A percentile compares a stretch with the other conserved stretches of the same genome.
Evolutionary conservation across 2,888 invertebrate genomes (phyloP).

Genomic region (Callinectes sapidus): DNA sequence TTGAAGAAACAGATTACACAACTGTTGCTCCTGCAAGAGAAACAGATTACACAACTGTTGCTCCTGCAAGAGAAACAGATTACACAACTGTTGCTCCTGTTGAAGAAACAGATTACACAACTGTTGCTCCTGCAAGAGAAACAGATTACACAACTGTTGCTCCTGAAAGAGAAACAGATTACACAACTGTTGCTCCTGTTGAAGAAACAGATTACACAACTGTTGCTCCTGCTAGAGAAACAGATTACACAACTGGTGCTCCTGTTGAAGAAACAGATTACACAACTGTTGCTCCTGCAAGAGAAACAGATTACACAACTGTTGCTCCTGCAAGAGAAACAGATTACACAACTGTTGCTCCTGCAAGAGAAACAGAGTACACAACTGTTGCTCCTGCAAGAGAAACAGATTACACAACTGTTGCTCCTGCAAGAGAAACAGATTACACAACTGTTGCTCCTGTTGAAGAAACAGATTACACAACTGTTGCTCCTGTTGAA

Average conservation of each 20-base stretch:
- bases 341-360: neutral
- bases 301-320: neutral
- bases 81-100: neutral
- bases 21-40: neutral
- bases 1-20: neutral
- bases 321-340: neutral
- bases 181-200: neutral
- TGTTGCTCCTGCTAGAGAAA: neutral
- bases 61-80: neutral
- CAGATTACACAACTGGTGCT: neutral
- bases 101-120: neutral
- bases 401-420: neutral
- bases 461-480: neutral
- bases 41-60: neutral
- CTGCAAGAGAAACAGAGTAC: neutral
- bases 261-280: neutral
- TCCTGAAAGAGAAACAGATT: neutral
- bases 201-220: neutral
- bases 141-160: neutral
- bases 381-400: neutral
- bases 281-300: neutral
- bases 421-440: neutral
- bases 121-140: neutral
- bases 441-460: neutral
- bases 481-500: neutral